phyloP scores from a whole-genome alignment of 2,113 vertebrate genomes.

The Murina feae region DNA sequence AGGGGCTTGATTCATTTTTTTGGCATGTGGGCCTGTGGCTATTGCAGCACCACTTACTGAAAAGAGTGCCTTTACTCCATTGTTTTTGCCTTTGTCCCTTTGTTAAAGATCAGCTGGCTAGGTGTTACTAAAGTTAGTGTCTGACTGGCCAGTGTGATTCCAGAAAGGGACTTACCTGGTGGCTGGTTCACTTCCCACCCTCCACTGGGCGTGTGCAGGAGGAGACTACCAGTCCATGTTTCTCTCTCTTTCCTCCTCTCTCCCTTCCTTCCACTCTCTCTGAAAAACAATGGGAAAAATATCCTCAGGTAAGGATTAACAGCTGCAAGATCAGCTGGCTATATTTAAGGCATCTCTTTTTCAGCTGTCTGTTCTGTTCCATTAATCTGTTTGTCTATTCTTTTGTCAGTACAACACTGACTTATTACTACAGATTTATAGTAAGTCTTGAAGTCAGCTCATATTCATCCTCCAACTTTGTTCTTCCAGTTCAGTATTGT shows the following conservation, averaged over 20 bases:
- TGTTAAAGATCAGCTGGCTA: neutral
- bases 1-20: neutral
- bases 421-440: neutral
- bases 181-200: no score
- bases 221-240: no score
- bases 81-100: neutral
- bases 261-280: no score
- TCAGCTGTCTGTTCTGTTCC: neutral
- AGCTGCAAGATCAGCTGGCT: neutral
- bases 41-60: neutral
- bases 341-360: neutral
- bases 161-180: no score
- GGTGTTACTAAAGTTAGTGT: no score
- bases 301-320: no score
- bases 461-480: neutral
- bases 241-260: no score
- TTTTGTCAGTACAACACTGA: neutral
- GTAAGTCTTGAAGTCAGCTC: neutral
- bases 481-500: neutral
- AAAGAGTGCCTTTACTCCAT: neutral
- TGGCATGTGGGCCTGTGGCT: neutral
- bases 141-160: no score
- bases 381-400: neutral
- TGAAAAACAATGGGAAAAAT: no score
- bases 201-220: no score